These are phyloP conservation scores for Drosophila sordidula DNA, from an alignment of 2,888 invertebrate species.

Conservation along the genomic window DNA sequence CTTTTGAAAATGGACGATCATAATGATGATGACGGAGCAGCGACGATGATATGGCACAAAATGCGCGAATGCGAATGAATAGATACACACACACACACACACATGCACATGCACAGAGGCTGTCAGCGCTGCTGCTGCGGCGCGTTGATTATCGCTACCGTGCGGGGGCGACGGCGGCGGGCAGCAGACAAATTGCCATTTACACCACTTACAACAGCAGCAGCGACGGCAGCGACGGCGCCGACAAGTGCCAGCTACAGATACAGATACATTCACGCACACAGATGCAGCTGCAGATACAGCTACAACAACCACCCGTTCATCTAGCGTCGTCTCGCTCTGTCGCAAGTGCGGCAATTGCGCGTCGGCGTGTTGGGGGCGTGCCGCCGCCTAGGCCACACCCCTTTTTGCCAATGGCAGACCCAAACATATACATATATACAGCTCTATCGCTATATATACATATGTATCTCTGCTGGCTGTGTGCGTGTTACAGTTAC, in stretches of 20 bases:
- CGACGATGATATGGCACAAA: constrained; percentile 78
- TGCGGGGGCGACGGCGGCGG: constrained; percentile 63
- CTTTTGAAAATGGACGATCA: constrained; percentile 73
- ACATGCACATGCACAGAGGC: constrained; percentile 38
- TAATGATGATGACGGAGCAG: constrained; percentile 70
- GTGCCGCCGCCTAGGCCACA: constrained; percentile 66
- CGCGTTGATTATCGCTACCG: constrained; percentile 65
- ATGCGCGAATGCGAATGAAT: constrained; percentile 66
- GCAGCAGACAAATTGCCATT: constrained; percentile 76
- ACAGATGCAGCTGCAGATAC: constrained; percentile 12
- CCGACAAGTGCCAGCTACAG: constrained; percentile 41
- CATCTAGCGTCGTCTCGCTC: constrained; percentile 66
- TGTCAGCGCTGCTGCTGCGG: constrained; percentile 52
- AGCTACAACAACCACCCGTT: not conserved
- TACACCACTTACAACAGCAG: constrained; percentile 75
- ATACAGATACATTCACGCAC: constrained; percentile 15
- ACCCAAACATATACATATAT: constrained; percentile 17
- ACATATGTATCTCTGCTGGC: constrained; percentile 1
- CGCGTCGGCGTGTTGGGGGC: constrained; percentile 48
- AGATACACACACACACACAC: constrained; percentile 42
- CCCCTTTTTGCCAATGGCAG: constrained; percentile 80
- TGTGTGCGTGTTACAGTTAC: constrained; percentile 47
- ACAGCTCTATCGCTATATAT: constrained; percentile 6
- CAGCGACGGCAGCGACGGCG: constrained; percentile 30
- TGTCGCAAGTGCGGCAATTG: constrained; percentile 36